A percentile compares a stretch with the other conserved stretches of the same genome.
phyloP scores from a whole-genome alignment of 2,888 invertebrate genomes.

The Adelphocoris suturalis region DNA sequence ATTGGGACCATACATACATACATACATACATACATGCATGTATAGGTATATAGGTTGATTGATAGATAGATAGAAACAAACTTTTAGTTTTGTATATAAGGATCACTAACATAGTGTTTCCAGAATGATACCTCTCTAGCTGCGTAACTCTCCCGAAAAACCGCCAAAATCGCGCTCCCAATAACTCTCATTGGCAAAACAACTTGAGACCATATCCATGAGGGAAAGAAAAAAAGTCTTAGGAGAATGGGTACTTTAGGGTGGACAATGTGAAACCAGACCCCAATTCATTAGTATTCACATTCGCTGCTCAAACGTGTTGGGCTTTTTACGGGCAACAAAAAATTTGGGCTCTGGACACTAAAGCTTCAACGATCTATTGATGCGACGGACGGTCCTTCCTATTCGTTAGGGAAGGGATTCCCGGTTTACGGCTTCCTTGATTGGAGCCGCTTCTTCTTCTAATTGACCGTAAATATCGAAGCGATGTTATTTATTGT shows the following conservation, averaged over 20 bases:
- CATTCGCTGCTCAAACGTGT: conserved; percentile 39
- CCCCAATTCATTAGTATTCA: conserved; percentile 36
- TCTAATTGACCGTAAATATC: conserved; percentile 56
- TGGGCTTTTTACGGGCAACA: conserved; percentile 26
- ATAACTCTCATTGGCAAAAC: not conserved
- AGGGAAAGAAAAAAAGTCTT: not conserved
- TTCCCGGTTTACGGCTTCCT: conserved; percentile 50
- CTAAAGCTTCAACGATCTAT: conserved; percentile 28
- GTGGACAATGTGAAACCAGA: conserved; percentile 31
- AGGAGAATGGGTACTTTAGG: not conserved
- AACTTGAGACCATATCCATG: not conserved
- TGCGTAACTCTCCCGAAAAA: no score
- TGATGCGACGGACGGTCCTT: conserved; percentile 23
- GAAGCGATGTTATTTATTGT: conserved; percentile 33
- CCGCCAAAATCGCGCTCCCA: no score
- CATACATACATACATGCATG: no score
- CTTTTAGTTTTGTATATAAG: no score
- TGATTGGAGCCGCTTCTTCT: conserved; percentile 45
- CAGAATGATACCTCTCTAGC: no score
- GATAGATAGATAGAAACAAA: no score
- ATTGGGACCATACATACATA: no score
- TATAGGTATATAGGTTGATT: no score
- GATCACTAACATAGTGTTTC: no score
- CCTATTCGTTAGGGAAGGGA: conserved; percentile 51
- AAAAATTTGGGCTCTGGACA: conserved; percentile 10